Evolutionary conservation across 2,113 vertebrate genomes (phyloP).

Genomic region (Leptobrachium leishanense): DNA sequence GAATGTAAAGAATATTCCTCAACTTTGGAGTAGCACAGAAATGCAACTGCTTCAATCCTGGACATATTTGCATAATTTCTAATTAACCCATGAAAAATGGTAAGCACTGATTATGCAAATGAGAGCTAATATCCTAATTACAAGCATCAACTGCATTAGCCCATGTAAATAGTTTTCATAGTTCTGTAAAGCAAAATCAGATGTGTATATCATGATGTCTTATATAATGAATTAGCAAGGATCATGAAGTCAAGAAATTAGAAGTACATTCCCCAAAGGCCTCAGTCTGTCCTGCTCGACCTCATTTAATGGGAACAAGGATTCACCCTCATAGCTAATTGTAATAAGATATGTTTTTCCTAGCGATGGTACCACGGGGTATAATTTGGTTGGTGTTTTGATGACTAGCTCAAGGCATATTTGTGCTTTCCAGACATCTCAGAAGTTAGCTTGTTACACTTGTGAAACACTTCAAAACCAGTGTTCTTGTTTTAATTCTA

Average conservation of each 20-base stretch:
- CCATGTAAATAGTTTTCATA: slow-evolving; percentile 41
- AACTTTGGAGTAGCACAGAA: slow-evolving; percentile 14
- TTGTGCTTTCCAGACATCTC: not conserved
- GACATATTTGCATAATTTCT: slow-evolving; percentile 52
- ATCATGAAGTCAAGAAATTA: slow-evolving; percentile 16
- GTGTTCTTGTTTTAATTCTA: no score
- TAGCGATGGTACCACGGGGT: slow-evolving; percentile 9
- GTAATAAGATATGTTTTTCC: slow-evolving; percentile 34
- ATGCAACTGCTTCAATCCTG: slow-evolving; percentile 18
- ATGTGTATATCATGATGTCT: not conserved
- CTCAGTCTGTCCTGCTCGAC: not conserved
- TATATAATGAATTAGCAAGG: not conserved
- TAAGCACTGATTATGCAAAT: slow-evolving; percentile 59
- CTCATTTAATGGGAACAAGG: slow-evolving; percentile 2
- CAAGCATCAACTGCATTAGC: slow-evolving; percentile 35
- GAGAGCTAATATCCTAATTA: slow-evolving; percentile 54
- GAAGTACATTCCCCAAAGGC: not conserved
- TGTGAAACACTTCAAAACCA: no score
- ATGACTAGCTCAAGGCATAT: not conserved
- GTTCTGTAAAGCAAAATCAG: not conserved
- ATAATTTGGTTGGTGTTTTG: slow-evolving; percentile 4
- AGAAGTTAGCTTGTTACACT: no score
- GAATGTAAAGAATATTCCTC: slow-evolving; percentile 19
- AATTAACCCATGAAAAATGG: slow-evolving; percentile 60
- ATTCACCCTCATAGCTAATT: slow-evolving; percentile 3